Evolutionary conservation across 1,140 invertebrate species (phyloP).

Genomic region (Hyphantria cunea): DNA sequence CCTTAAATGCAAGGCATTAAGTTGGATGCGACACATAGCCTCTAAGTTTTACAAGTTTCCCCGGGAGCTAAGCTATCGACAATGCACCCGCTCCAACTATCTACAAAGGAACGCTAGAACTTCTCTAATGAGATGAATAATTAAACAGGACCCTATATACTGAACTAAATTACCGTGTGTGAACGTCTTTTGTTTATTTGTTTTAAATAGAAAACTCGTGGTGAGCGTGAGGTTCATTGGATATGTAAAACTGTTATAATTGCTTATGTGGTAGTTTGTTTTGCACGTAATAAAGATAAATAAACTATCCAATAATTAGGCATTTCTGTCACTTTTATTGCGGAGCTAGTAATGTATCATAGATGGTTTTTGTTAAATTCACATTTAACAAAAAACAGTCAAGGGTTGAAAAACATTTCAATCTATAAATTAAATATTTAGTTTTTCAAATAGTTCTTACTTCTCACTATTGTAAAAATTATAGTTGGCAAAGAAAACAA

Average conservation of each 20-base stretch:
- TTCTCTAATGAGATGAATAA: conserved; percentile 76
- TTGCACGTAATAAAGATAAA: too few relatives aligned
- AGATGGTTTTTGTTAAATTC: too few relatives aligned
- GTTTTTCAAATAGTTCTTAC: too few relatives aligned
- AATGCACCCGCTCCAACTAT: conserved; percentile 36
- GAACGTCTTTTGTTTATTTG: conserved; percentile 6
- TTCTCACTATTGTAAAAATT: too few relatives aligned
- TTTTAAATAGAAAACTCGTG: background rate
- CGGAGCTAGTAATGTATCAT: too few relatives aligned
- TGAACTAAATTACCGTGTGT: conserved; percentile 28
- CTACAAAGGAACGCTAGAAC: conserved; percentile 63
- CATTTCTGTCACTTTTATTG: too few relatives aligned
- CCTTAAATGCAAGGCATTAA: conserved; percentile 50
- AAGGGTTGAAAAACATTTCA: too few relatives aligned
- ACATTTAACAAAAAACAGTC: too few relatives aligned
- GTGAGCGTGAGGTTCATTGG: background rate
- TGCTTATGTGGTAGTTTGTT: too few relatives aligned
- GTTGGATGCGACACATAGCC: conserved; percentile 55
- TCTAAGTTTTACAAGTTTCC: conserved; percentile 54
- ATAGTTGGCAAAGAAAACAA: too few relatives aligned
- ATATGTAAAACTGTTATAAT: background rate
- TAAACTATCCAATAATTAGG: too few relatives aligned
- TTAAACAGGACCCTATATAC: conserved; percentile 54
- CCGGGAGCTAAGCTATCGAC: conserved; percentile 62
- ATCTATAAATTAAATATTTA: too few relatives aligned